A percentile compares a stretch with the other conserved stretches of the same genome.
These are phyloP conservation scores for Lithophane leautieri DNA, from an alignment of 2,888 invertebrate species.

Conservation along the genomic window DNA sequence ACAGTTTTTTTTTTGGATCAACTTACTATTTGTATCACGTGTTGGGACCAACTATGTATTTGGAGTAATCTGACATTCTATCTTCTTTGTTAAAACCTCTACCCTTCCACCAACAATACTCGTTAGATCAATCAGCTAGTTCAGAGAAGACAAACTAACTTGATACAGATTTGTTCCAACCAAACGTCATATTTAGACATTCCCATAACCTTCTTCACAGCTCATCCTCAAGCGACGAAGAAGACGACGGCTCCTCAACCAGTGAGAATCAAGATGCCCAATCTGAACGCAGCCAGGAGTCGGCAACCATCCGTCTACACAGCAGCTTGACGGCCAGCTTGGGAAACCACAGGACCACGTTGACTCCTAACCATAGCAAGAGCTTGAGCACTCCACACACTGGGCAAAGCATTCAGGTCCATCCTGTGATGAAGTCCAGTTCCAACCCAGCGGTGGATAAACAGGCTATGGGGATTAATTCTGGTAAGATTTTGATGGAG, in stretches of 20 bases:
- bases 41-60: too few relatives aligned
- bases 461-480: conserved; percentile 87
- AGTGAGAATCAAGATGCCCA: conserved; percentile 87
- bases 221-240: conserved; percentile 93
- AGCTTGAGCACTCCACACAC: conserved; percentile 86
- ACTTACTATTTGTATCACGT: too few relatives aligned
- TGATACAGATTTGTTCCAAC: too few relatives aligned
- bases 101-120: too few relatives aligned
- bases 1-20: too few relatives aligned
- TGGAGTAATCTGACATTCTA: too few relatives aligned
- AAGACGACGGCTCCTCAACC: conserved; percentile 89
- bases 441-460: conserved; percentile 89
- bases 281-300: conserved; percentile 84
- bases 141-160: too few relatives aligned
- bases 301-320: conserved; percentile 76
- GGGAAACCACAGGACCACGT: conserved; percentile 72
- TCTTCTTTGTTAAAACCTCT: too few relatives aligned
- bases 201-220: conserved; percentile 79
- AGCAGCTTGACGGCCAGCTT: conserved; percentile 72
- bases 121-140: too few relatives aligned
- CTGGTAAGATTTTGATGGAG: conserved; percentile 74
- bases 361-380: conserved; percentile 86
- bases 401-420: conserved; percentile 83
- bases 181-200: too few relatives aligned
- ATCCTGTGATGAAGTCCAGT: conserved; percentile 88